Conservation (phyloP, 2,888 invertebrate species). For the Mythimna loreyi region DNA sequence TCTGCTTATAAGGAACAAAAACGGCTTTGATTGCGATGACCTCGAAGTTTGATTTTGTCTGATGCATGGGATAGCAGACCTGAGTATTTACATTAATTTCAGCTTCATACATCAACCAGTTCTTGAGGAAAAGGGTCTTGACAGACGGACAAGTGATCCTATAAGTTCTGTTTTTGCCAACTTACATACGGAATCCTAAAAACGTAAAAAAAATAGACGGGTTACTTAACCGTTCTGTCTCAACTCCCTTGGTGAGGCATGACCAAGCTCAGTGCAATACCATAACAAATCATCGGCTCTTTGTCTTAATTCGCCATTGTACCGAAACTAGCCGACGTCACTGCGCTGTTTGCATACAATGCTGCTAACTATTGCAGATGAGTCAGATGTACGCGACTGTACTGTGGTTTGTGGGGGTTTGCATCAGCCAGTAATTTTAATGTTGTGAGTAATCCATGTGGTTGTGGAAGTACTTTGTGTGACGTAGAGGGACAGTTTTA, state of each 20-base stretch:
- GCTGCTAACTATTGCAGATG: slow-evolving; percentile 50
- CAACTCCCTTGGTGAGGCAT: slow-evolving; percentile 59
- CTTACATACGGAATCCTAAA: neutral
- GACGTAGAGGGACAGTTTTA: slow-evolving; percentile 21
- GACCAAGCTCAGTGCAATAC: slow-evolving; percentile 63
- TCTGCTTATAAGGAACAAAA: too few relatives aligned
- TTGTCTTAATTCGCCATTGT: slow-evolving; percentile 75
- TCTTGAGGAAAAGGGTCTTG: too few relatives aligned
- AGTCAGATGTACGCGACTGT: slow-evolving; percentile 40
- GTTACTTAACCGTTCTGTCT: slow-evolving; percentile 50
- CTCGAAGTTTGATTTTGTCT: too few relatives aligned
- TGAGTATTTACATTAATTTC: too few relatives aligned
- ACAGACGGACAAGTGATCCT: too few relatives aligned
- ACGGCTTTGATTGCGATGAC: too few relatives aligned
- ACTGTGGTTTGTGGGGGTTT: slow-evolving; percentile 35
- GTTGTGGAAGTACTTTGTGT: slow-evolving; percentile 11
- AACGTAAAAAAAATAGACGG: slow-evolving; percentile 11
- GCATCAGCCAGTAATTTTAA: slow-evolving; percentile 41
- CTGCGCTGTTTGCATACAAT: slow-evolving; percentile 73
- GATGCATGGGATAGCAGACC: too few relatives aligned
- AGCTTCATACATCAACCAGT: too few relatives aligned
- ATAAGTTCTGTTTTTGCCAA: too few relatives aligned
- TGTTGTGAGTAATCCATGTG: slow-evolving; percentile 42
- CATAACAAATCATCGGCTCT: slow-evolving; percentile 65
- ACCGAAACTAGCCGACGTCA: slow-evolving; percentile 64